phyloP scores from a whole-genome alignment of 1,140 invertebrate species.

The Meteorus sp. region DNA sequence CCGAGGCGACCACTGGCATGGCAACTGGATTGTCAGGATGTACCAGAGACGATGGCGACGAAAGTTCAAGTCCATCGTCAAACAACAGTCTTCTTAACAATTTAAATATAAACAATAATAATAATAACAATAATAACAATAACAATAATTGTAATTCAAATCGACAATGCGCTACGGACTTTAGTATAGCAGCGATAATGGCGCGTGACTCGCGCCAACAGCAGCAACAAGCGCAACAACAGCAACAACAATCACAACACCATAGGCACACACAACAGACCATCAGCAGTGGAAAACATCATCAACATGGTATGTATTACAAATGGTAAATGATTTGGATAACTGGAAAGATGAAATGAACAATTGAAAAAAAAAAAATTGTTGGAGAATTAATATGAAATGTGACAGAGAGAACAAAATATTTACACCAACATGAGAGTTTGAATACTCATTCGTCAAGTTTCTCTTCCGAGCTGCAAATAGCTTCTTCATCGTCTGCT shows the following conservation, averaged over 20 bases:
- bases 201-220: conserved; percentile 69
- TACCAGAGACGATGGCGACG: conserved; percentile 46
- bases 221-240: conserved; percentile 40
- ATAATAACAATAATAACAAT: conserved; percentile 53
- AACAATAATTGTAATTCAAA: conserved; percentile 55
- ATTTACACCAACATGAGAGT: not conserved
- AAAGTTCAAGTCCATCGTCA: conserved; percentile 51
- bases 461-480: conserved; percentile 10
- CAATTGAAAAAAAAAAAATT: too few relatives aligned
- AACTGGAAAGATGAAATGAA: too few relatives aligned
- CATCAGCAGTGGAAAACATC: conserved; percentile 50
- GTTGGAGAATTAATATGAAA: too few relatives aligned
- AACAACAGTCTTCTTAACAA: conserved; percentile 52
- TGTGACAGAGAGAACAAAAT: too few relatives aligned
- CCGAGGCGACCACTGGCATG: conserved; percentile 29
- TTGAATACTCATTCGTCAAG: conserved; percentile 8
- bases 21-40: conserved; percentile 39
- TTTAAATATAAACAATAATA: conserved; percentile 53
- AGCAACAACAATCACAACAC: conserved; percentile 33
- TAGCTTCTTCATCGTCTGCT: conserved; percentile 17
- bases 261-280: conserved; percentile 43
- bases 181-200: conserved; percentile 93
- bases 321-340: too few relatives aligned
- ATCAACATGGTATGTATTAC: conserved; percentile 47
- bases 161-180: conserved; percentile 79